A percentile compares a stretch with the other conserved stretches of the same genome.
Conservation (phyloP, 2,797 vertebrate species). For the Natrix natrix region DNA sequence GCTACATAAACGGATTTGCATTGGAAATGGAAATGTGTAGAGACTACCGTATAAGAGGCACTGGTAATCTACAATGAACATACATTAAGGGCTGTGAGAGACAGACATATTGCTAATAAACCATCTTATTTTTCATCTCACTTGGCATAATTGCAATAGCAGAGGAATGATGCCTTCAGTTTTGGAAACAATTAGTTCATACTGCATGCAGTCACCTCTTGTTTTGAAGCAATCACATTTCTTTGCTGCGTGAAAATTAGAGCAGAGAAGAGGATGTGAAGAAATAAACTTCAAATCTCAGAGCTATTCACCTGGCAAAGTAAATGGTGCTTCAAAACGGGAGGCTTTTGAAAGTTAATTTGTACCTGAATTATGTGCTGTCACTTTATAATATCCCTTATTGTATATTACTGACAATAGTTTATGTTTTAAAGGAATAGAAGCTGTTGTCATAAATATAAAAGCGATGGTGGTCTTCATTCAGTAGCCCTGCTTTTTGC, state of each 20-base stretch:
- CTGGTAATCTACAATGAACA: not conserved
- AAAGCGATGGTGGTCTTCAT: slow-evolving; percentile 5
- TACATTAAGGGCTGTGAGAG: not conserved
- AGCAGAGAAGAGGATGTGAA: not conserved
- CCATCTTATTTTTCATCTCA: not conserved
- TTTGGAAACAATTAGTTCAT: slow-evolving; percentile 18
- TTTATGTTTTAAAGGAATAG: slow-evolving; percentile 18
- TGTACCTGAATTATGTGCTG: slow-evolving; percentile 21
- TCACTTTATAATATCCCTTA: slow-evolving; percentile 19
- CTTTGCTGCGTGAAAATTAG: slow-evolving; percentile 27
- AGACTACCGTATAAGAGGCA: not conserved
- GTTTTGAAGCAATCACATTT: slow-evolving; percentile 17
- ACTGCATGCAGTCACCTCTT: not conserved
- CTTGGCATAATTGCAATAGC: not conserved
- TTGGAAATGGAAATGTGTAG: not conserved
- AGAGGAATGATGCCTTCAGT: not conserved
- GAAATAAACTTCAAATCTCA: slow-evolving; percentile 28
- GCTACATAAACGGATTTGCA: not conserved
- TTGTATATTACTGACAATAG: slow-evolving; percentile 16
- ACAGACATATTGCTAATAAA: not conserved
- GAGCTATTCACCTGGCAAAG: slow-evolving; percentile 21
- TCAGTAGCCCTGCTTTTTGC: not conserved
- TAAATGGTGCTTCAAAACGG: slow-evolving; percentile 17
- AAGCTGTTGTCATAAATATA: slow-evolving; percentile 25
- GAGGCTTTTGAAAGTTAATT: slow-evolving; percentile 35